Conservation (phyloP, 2,888 invertebrate genomes). For the Sisyra terminalis region DNA sequence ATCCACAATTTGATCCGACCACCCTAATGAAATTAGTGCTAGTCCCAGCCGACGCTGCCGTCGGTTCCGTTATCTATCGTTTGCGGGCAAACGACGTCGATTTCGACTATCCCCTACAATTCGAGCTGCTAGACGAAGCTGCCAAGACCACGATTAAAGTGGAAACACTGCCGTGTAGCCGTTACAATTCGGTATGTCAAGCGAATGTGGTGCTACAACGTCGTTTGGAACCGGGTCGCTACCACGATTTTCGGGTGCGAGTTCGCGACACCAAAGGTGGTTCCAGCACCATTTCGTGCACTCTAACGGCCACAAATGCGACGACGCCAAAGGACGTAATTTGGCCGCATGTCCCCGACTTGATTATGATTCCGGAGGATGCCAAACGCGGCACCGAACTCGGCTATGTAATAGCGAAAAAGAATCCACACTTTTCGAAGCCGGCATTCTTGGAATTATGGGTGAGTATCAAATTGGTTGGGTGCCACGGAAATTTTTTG, state of each 20-base stretch:
- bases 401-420: constrained; percentile 65
- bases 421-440: constrained; percentile 60
- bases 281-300: constrained; percentile 43
- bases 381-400: constrained; percentile 64
- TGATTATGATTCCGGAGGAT: constrained; percentile 63
- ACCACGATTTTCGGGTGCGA: constrained; percentile 60
- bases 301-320: constrained; percentile 50
- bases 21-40: constrained; percentile 68
- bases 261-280: constrained; percentile 58
- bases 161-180: constrained; percentile 68
- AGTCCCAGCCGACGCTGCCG: constrained; percentile 67
- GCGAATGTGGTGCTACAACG: constrained; percentile 69
- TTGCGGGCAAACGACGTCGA: constrained; percentile 76
- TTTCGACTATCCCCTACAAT: constrained; percentile 72
- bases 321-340: constrained; percentile 69
- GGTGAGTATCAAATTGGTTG: no score
- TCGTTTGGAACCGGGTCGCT: constrained; percentile 61
- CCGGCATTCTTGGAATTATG: constrained; percentile 70
- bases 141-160: constrained; percentile 62
- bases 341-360: constrained; percentile 65
- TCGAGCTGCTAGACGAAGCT: constrained; percentile 55
- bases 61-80: constrained; percentile 73
- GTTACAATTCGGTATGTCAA: constrained; percentile 77
- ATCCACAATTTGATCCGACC: constrained; percentile 71
- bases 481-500: no score